Conservation (phyloP, 2,113 vertebrate species). For the Passerina amoena region DNA sequence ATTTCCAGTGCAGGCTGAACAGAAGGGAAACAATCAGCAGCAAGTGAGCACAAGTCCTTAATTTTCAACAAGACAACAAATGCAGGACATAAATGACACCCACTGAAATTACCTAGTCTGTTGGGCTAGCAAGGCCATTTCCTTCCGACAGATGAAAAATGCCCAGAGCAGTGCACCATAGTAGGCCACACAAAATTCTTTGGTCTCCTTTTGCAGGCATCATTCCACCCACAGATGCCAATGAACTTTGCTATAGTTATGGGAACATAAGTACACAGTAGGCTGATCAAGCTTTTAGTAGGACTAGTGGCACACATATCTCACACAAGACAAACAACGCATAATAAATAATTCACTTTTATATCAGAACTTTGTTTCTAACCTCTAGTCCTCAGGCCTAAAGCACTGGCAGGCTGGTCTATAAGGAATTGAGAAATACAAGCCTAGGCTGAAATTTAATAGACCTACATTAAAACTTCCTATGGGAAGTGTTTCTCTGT, state of each 20-base stretch:
- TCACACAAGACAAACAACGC: neutral
- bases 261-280: neutral
- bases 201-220: neutral
- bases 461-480: neutral
- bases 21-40: neutral
- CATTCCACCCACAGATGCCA: neutral
- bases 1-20: neutral
- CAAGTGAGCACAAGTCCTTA: neutral
- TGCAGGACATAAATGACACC: neutral
- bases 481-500: neutral
- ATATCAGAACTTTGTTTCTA: neutral
- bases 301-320: neutral
- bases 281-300: neutral
- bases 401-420: neutral
- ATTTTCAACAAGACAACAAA: neutral
- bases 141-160: neutral
- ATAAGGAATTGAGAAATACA: neutral
- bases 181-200: neutral
- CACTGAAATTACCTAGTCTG: neutral
- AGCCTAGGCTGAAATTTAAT: neutral
- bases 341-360: neutral
- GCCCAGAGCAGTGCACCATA: neutral
- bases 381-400: neutral
- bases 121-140: neutral
- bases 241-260: neutral